A percentile compares a stretch with the other conserved stretches of the same genome.
Evolutionary conservation across 2,888 invertebrate species (phyloP).

Genomic region (Drosophila barbarae): DNA sequence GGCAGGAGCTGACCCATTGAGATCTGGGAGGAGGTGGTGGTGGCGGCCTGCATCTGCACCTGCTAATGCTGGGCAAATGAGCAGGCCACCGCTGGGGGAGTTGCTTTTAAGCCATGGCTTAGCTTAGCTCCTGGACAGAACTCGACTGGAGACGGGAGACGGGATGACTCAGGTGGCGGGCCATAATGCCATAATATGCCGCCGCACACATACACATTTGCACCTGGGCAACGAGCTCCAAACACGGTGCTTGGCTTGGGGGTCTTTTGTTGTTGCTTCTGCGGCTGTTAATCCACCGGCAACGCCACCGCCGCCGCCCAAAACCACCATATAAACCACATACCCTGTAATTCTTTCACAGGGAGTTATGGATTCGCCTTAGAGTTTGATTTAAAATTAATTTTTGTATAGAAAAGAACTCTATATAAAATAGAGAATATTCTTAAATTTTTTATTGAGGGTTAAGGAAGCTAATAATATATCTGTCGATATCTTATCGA

Average conservation of each 20-base stretch:
- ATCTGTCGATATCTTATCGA: not conserved
- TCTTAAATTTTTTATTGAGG: too few relatives aligned
- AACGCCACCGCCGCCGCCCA: conserved; percentile 7
- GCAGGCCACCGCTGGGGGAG: conserved; percentile 13
- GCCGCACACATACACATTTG: not conserved
- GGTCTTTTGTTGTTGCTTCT: conserved; percentile 3
- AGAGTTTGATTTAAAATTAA: not conserved
- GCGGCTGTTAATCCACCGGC: conserved; percentile 6
- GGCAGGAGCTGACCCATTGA: not conserved
- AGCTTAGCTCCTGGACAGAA: conserved; percentile 16
- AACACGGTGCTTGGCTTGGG: conserved; percentile 1
- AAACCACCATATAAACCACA: conserved; percentile 27
- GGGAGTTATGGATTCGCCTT: conserved; percentile 1
- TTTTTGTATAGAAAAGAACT: too few relatives aligned
- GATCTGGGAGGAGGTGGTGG: not conserved
- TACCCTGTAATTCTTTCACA: conserved; percentile 11
- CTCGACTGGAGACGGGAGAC: conserved; percentile 7
- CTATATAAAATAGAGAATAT: too few relatives aligned
- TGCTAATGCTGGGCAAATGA: conserved; percentile 33
- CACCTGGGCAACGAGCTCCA: conserved; percentile 11
- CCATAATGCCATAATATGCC: conserved; percentile 10
- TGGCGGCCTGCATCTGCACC: conserved; percentile 15
- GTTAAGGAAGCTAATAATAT: too few relatives aligned
- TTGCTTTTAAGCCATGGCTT: conserved; percentile 40
- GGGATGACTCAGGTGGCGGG: conserved; percentile 33